Evolutionary conservation across 1,140 invertebrate species (phyloP).

Genomic region (Neoseiulus cucumeris): DNA sequence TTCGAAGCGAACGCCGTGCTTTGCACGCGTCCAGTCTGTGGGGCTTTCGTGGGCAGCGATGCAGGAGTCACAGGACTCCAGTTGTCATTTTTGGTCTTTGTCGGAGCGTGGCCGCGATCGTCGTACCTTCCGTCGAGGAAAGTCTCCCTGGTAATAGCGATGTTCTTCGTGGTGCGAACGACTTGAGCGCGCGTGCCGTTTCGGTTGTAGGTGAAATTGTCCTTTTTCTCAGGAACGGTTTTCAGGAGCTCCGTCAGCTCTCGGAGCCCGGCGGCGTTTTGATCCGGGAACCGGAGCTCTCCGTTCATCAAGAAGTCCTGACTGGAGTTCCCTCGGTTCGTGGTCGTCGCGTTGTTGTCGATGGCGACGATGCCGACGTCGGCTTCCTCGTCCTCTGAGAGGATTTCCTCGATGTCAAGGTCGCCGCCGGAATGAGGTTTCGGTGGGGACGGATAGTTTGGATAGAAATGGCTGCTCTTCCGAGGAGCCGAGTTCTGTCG

Average conservation of each 20-base stretch:
- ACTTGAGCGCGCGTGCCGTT: neutral
- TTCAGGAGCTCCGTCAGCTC: neutral
- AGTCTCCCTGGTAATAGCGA: neutral
- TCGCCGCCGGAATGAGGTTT: neutral
- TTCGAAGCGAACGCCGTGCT: no score
- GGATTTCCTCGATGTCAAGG: neutral
- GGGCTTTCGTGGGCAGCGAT: no score
- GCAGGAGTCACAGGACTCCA: no score
- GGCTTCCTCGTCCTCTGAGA: neutral
- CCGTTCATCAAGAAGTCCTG: neutral
- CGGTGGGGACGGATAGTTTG: neutral
- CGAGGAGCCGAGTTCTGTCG: neutral
- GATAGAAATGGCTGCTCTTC: neutral
- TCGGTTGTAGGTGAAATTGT: neutral
- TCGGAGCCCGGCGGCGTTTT: neutral
- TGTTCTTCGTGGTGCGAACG: neutral
- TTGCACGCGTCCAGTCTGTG: no score
- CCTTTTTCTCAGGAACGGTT: neutral
- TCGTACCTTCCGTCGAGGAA: neutral
- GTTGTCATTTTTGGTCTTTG: no score
- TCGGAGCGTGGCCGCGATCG: neutral
- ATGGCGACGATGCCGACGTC: slow-evolving; percentile 1
- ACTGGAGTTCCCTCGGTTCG: neutral
- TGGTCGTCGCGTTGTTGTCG: neutral
- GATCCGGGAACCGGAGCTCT: slow-evolving; percentile 1